These are phyloP conservation scores for Anas bahamensis DNA, from an alignment of 2,797 vertebrate genomes.

Conservation along the genomic window DNA sequence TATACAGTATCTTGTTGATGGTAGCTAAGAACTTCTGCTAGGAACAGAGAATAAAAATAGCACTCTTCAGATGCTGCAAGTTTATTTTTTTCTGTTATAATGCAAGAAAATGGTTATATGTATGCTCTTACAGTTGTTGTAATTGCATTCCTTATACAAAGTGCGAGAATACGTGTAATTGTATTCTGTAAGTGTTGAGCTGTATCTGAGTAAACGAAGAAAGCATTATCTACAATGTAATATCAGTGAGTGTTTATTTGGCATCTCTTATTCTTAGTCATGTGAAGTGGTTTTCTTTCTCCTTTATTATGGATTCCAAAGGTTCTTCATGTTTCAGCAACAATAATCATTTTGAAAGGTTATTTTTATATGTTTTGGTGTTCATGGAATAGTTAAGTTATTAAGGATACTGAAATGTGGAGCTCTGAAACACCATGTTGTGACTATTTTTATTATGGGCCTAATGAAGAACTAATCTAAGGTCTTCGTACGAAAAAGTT, in stretches of 20 bases:
- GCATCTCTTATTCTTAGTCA: neutral
- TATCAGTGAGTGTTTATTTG: neutral
- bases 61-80: neutral
- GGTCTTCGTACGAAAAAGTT: neutral
- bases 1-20: neutral
- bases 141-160: neutral
- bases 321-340: neutral
- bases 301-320: neutral
- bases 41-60: neutral
- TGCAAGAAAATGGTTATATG: neutral
- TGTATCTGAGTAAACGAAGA: neutral
- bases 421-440: neutral
- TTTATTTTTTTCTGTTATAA: neutral
- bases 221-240: neutral
- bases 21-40: neutral
- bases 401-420: neutral
- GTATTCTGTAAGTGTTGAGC: neutral
- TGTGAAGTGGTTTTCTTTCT: neutral
- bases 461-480: neutral
- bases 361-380: neutral
- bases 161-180: neutral
- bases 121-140: neutral
- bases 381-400: neutral
- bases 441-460: neutral
- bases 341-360: neutral